Percentiles rank a stretch among this genome's conserved stretches.
Conservation (phyloP, 2,888 invertebrate species). For the Nemotelus nigrinus region DNA sequence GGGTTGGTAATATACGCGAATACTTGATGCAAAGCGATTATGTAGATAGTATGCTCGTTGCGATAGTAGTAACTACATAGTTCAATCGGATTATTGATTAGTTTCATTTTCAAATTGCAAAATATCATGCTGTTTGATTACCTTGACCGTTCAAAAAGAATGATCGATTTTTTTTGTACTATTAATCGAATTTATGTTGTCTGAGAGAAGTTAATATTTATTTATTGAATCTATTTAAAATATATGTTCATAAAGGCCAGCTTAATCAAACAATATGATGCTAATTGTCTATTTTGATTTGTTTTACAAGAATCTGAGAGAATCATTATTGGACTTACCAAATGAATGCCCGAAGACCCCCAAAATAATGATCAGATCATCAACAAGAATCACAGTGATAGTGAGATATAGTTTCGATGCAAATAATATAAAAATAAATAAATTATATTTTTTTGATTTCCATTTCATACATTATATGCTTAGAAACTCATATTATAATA, state of each 20-base stretch:
- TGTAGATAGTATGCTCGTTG: neutral
- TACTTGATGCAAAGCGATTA: neutral
- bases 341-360: slow-evolving; percentile 13
- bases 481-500: neutral
- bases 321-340: slow-evolving; percentile 34
- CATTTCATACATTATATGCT: neutral
- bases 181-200: too few species aligned
- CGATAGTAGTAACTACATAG: neutral
- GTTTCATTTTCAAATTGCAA: neutral
- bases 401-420: slow-evolving; percentile 18
- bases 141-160: neutral
- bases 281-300: slow-evolving; percentile 8
- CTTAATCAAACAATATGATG: slow-evolving; percentile 15
- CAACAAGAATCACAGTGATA: slow-evolving; percentile 9
- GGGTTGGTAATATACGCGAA: slow-evolving; percentile 9
- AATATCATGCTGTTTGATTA: slow-evolving; percentile 24
- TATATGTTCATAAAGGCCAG: neutral
- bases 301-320: slow-evolving; percentile 18
- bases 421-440: slow-evolving; percentile 30
- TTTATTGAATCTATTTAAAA: neutral
- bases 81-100: slow-evolving; percentile 39
- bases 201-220: neutral
- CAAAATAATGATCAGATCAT: slow-evolving; percentile 26
- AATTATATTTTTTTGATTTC: neutral
- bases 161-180: too few species aligned